Percentiles rank a stretch among this genome's conserved stretches.
Conservation (phyloP, 2,797 vertebrate species). For the Galaxias olidus region DNA sequence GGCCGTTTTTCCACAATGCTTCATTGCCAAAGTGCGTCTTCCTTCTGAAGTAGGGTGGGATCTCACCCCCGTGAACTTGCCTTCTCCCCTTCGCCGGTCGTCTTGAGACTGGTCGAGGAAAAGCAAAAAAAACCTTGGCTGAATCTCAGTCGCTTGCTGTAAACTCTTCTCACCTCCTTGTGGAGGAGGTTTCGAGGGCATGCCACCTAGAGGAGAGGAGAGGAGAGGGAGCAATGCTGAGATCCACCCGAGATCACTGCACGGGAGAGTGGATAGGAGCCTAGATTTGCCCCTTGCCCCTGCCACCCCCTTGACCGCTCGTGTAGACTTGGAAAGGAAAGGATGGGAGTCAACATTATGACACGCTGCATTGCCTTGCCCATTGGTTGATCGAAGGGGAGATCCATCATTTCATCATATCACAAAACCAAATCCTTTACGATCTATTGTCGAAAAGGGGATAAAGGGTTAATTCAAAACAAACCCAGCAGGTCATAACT, state of each 20-base stretch:
- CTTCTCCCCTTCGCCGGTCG: conserved; percentile 37
- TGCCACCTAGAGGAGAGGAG: not conserved
- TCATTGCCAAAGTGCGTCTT: conserved; percentile 70
- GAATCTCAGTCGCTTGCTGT: not conserved
- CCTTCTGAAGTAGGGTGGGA: conserved; percentile 50
- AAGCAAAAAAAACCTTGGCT: not conserved
- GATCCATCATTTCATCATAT: too few species aligned
- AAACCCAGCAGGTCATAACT: too few species aligned
- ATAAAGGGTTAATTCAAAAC: too few species aligned
- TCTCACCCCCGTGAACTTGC: conserved; percentile 55
- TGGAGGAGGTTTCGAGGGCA: conserved; percentile 21
- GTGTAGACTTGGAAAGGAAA: not conserved
- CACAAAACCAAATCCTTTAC: too few species aligned
- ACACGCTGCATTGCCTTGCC: too few species aligned
- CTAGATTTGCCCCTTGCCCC: too few species aligned
- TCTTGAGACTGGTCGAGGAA: conserved; percentile 15
- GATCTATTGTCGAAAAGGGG: too few species aligned
- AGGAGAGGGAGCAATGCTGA: not conserved
- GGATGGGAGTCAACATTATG: conserved; percentile 1
- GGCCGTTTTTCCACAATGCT: conserved; percentile 46
- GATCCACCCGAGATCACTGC: not conserved
- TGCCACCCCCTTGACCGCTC: too few species aligned
- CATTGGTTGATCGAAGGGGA: too few species aligned
- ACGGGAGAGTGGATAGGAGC: too few species aligned
- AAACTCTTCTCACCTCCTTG: not conserved